Evolutionary conservation across 2,888 invertebrate genomes (phyloP).

Genomic region (Brachypalpus laphriformis): DNA sequence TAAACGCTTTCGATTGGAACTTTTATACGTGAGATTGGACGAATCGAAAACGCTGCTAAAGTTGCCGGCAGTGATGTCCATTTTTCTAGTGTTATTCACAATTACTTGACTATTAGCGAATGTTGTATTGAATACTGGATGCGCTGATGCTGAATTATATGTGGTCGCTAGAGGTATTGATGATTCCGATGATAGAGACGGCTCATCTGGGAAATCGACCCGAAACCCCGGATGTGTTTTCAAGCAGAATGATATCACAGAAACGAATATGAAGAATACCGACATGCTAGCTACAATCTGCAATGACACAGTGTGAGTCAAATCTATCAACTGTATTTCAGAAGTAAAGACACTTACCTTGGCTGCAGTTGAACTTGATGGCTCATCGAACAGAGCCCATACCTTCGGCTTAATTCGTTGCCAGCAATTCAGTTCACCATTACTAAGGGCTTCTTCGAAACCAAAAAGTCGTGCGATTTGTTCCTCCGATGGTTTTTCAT

Average conservation of each 20-base stretch:
- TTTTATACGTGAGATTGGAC: conserved; percentile 68
- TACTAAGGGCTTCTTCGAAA: conserved; percentile 92
- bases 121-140: conserved; percentile 73
- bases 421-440: conserved; percentile 92
- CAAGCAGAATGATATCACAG: conserved; percentile 97
- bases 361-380: conserved; percentile 95
- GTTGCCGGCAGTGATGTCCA: conserved; percentile 76
- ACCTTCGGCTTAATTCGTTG: conserved; percentile 95
- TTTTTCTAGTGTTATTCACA: conserved; percentile 77
- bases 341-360: conserved; percentile 87
- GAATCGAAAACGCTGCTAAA: conserved; percentile 74
- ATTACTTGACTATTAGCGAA: conserved; percentile 52
- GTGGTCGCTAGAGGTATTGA: conserved; percentile 76
- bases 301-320: conserved; percentile 77
- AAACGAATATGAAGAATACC: conserved; percentile 98
- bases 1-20: conserved; percentile 77
- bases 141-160: conserved; percentile 75
- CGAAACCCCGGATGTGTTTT: conserved; percentile 96
- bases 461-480: conserved; percentile 96
- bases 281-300: conserved; percentile 96
- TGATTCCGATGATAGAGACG: conserved; percentile 56
- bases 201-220: conserved; percentile 83
- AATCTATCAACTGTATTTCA: too few species aligned
- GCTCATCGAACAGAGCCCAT: conserved; percentile 98
- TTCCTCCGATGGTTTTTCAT: conserved; percentile 95